These are phyloP conservation scores for Mechanitis messenoides DNA, from an alignment of 2,888 invertebrate species.

Conservation along the genomic window DNA sequence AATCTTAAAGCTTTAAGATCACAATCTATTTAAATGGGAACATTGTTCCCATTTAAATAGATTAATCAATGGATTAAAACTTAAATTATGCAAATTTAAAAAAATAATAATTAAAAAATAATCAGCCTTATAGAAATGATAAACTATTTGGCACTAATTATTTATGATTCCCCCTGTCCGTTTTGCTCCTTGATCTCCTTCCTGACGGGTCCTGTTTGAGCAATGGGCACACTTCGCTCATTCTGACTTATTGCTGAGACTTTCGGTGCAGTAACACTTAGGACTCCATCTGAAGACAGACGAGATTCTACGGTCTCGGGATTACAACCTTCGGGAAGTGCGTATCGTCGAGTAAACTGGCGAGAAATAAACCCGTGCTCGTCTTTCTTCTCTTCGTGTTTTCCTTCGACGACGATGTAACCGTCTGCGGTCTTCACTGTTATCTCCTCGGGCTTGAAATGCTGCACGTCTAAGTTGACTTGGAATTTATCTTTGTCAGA, in stretches of 20 bases:
- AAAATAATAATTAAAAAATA: no score
- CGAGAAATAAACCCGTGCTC: conserved; percentile 83
- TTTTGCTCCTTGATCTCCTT: conserved; percentile 44
- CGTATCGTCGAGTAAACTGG: conserved; percentile 83
- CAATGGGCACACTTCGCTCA: conserved; percentile 46
- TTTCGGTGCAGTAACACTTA: conserved; percentile 79
- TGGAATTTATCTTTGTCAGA: conserved; percentile 78
- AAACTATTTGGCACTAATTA: no score
- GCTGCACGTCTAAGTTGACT: conserved; percentile 83
- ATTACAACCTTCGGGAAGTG: conserved; percentile 81
- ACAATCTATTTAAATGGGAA: no score
- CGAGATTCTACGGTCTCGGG: conserved; percentile 80
- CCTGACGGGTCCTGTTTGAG: conserved; percentile 51
- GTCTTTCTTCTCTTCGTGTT: conserved; percentile 85
- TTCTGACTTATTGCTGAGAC: conserved; percentile 42
- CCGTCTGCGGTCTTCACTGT: conserved; percentile 83
- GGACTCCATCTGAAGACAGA: conserved; percentile 84
- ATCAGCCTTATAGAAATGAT: no score
- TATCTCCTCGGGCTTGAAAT: conserved; percentile 84
- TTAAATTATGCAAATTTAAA: no score
- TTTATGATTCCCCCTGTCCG: no score
- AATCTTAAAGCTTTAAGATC: no score
- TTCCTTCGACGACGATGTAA: conserved; percentile 82
- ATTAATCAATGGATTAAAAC: no score
- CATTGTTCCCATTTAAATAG: no score